A percentile compares a stretch with the other conserved stretches of the same genome.
phyloP scores from a whole-genome alignment of 2,797 vertebrate genomes.

The Geotrypetes seraphini region DNA sequence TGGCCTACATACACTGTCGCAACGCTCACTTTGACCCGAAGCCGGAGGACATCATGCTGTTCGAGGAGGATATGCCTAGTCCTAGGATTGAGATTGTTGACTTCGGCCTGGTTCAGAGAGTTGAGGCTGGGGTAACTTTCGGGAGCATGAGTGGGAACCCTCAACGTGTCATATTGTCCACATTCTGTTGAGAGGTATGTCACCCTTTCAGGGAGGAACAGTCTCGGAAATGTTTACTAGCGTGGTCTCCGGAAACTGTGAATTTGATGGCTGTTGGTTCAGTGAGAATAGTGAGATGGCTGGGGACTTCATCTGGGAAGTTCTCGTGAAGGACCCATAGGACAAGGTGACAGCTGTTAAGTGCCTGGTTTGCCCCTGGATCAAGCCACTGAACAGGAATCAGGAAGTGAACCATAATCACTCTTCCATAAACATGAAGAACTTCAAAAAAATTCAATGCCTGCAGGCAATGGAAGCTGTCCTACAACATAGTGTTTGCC shows the following conservation, averaged over 20 bases:
- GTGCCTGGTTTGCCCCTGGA: constrained; percentile 61
- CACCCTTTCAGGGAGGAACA: constrained; percentile 68
- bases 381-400: constrained; percentile 63
- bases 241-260: constrained; percentile 46
- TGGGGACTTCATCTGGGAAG: constrained; percentile 67
- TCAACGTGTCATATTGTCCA: too few species aligned
- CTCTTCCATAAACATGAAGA: constrained; percentile 77
- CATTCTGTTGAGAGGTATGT: constrained; percentile 67
- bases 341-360: constrained; percentile 56
- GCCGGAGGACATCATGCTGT: too few species aligned
- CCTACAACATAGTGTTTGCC: constrained; percentile 60
- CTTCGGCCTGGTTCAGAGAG: too few species aligned
- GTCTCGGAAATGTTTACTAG: constrained; percentile 62
- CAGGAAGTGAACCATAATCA: constrained; percentile 61
- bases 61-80: too few species aligned
- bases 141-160: too few species aligned
- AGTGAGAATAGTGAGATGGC: constrained; percentile 54
- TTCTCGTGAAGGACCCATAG: constrained; percentile 49
- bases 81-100: too few species aligned
- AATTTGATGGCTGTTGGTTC: constrained; percentile 53
- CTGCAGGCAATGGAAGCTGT: constrained; percentile 72
- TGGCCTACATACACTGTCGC: too few species aligned
- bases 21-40: too few species aligned
- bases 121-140: too few species aligned
- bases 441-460: constrained; percentile 67